Evolutionary conservation across 2,797 vertebrate genomes (phyloP), one percentile per base, ranked within the genome.

Genomic region (Crotalus adamanteus): DNA sequence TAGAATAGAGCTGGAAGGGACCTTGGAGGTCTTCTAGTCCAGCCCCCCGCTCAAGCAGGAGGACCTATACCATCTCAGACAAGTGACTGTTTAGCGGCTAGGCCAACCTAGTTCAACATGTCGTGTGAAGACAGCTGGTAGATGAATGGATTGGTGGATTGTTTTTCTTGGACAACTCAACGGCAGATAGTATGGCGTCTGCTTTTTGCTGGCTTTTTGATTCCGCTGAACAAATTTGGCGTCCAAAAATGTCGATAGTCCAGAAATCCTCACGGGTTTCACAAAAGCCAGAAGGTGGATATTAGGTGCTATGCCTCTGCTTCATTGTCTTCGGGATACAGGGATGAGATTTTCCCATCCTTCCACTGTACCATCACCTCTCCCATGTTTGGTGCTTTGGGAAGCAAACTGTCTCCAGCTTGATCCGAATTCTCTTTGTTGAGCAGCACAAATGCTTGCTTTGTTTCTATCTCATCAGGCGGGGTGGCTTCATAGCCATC

Each of bases 311-410:
- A 97, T 1, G 94, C 56, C 31, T 95, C 92, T 1, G 96, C 96
- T 65, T 96, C 96, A 3, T 88, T 11, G 1, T n/a, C 25, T 42
- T 96, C 97, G 0, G 95, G 0, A 94, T 97, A 98, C 56, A 98
- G 95, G 2, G 95, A 95, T 0, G 98, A 98, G 4, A 96, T 63
- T 0, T 97, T 98, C 13, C 97, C 98, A 0, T 99, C 98, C 93
- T 98, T 98, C 98, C 98, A 98, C 4, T 98, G 98, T 1, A 98
- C 95, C 60, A 96, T 0, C 2, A 98, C 98, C 0, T 97, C 95
- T 53, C 98, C 98, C 0, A 95, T 12, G 22, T 92, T 95, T 42
- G 96, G 93, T 0, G 95, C 94, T 93, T 94, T 93, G 1, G 94
- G 94, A 20, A 83, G 92, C 2, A 55, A 55, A 18, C 93, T 94